A percentile compares a stretch with the other conserved stretches of the same genome.
These are phyloP conservation scores for Clarias macrocephalus DNA, from an alignment of 2,113 vertebrate genomes.

Conservation along the genomic window DNA sequence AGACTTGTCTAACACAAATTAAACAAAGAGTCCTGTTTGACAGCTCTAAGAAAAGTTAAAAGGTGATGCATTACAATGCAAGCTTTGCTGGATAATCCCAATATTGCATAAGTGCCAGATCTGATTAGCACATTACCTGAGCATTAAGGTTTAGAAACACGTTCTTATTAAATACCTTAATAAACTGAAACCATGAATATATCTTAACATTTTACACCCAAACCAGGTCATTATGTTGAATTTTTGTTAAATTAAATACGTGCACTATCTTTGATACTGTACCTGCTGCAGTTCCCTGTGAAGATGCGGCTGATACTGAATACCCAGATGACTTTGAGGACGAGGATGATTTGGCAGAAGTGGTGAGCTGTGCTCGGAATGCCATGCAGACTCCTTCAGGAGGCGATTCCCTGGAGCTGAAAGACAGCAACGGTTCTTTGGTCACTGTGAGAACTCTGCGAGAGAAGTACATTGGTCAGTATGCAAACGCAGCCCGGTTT, in stretches of 20 bases:
- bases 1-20: neutral
- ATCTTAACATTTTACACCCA: neutral
- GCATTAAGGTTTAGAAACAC: neutral
- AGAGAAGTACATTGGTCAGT: conserved; percentile 65
- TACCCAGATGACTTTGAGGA: conserved; percentile 80
- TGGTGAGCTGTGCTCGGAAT: conserved; percentile 51
- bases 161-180: neutral
- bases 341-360: conserved; percentile 61
- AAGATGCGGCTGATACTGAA: conserved; percentile 57
- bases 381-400: conserved; percentile 50
- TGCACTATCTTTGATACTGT: neutral
- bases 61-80: neutral
- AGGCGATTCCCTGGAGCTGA: conserved; percentile 59
- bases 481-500: neutral
- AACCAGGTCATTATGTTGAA: neutral
- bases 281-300: conserved; percentile 38
- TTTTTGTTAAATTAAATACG: neutral
- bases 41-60: neutral
- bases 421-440: conserved; percentile 60
- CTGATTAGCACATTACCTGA: neutral
- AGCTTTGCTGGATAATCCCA: neutral
- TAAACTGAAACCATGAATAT: neutral
- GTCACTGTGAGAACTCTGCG: conserved; percentile 66
- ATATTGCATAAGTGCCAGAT: neutral
- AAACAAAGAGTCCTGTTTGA: neutral